Evolutionary conservation across 2,888 invertebrate genomes (phyloP).

Genomic region (Tetragnatha montana): DNA sequence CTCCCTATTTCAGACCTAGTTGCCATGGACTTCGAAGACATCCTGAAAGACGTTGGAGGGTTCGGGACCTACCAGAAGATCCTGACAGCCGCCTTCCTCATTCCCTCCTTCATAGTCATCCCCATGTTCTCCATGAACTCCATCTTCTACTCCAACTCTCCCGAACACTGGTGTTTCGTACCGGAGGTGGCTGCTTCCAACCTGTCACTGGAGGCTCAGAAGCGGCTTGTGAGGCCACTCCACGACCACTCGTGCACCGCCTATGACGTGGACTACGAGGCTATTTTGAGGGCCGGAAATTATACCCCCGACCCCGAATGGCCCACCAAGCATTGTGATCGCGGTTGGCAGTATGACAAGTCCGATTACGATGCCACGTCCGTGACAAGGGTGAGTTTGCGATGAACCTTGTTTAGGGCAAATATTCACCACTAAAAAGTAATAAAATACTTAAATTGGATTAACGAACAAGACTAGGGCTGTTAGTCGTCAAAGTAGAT

Average conservation of each 20-base stretch:
- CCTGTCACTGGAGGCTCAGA: conserved; percentile 19
- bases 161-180: conserved; percentile 85
- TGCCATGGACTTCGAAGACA: conserved; percentile 73
- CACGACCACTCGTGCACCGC: conserved; percentile 79
- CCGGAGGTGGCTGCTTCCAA: conserved; percentile 78
- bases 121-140: conserved; percentile 79
- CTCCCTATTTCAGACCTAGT: not conserved
- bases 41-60: conserved; percentile 87
- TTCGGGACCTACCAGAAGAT: conserved; percentile 90
- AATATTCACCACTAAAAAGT: too few relatives aligned
- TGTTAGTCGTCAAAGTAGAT: too few relatives aligned
- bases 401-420: too few relatives aligned
- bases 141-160: conserved; percentile 52
- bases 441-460: too few relatives aligned
- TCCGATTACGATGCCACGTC: conserved; percentile 84
- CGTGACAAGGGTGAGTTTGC: conserved; percentile 83
- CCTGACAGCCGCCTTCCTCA: conserved; percentile 88
- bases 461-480: too few relatives aligned
- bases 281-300: conserved; percentile 24
- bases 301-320: conserved; percentile 74
- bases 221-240: conserved; percentile 31
- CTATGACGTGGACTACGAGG: conserved; percentile 85
- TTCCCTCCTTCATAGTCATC: conserved; percentile 93
- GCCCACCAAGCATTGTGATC: conserved; percentile 80
- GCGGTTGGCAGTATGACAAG: conserved; percentile 86